Percentiles rank a stretch among this genome's conserved stretches.
These are phyloP conservation scores for Nestor notabilis DNA, from an alignment of 2,113 vertebrate species.

Conservation along the genomic window DNA sequence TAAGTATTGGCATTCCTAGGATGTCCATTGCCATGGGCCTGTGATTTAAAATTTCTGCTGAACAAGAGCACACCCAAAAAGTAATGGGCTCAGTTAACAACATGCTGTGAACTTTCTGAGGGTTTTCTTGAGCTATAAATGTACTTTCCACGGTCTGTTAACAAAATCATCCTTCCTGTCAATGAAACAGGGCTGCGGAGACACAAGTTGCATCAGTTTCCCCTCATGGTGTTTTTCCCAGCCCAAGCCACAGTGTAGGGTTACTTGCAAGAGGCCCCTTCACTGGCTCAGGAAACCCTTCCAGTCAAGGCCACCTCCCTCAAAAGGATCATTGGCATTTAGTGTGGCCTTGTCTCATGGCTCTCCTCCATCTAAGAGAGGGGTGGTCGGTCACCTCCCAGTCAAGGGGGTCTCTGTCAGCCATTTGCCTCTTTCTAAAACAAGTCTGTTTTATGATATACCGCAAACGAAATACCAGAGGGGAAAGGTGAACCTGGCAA, in stretches of 20 bases:
- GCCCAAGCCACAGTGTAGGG: rapidly evolving
- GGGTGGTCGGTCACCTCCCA: rapidly evolving
- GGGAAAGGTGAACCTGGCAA: not conserved
- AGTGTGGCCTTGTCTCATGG: not conserved
- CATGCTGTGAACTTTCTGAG: not conserved
- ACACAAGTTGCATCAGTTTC: not conserved
- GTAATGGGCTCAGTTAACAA: not conserved
- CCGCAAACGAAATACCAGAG: not conserved
- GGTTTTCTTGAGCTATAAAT: not conserved
- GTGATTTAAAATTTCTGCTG: not conserved
- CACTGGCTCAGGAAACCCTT: not conserved
- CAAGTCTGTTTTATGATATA: not conserved
- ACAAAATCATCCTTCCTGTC: not conserved
- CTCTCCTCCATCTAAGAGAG: not conserved
- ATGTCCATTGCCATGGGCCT: not conserved
- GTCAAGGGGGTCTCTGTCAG: not conserved
- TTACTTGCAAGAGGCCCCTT: not conserved
- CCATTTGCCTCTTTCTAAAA: not conserved
- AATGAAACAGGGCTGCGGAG: not conserved
- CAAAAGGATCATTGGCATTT: rapidly evolving
- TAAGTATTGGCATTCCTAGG: not conserved
- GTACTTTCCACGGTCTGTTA: not conserved
- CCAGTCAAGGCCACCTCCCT: not conserved
- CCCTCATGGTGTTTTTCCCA: not conserved
- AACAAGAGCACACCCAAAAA: not conserved